Base-by-base conservation (phyloP, 2,113 vertebrate genomes). In the Marmota flaviventris region DNA sequence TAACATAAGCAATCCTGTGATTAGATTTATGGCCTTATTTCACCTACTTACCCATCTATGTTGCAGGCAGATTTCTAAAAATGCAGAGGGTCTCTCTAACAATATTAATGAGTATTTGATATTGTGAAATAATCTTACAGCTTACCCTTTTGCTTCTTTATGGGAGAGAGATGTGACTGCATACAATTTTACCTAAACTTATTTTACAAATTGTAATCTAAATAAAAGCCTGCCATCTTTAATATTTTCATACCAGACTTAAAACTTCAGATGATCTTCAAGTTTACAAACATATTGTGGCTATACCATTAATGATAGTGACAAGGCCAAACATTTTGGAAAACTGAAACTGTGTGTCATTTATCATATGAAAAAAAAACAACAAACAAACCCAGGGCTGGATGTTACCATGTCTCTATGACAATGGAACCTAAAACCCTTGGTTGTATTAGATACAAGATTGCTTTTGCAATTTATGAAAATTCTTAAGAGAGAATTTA, bases 1-100 rank as follows among this genome's bases (percentile, higher is more conserved):
- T 67, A 81, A 67, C 45, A 91, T 34, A 95, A 91, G 42, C 56
- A 94, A 85, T 85, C 56, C 89, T 77, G 77, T 22, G 70, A 72
- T 65, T 25, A 88, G 7, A 91, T 92, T 84, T 91, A 63, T 91
- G 51, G 34, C 42, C 58, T 95, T 94, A 92, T 85, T 88, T 96
- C 51, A 84, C 42, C 13, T 94, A 29, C 70, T 70, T 9, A 81
- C 76, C 18, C 81, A 10, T 25, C 16, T 87, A 79, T 39, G 39
- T 39, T 39, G 39, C 39, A 39, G 39, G 39, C 39, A 39, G 39
- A 39, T 39, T 39, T 39, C 39, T 39, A 39, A 39, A 32, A 51
- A 65, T 12, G 2, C 11, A 87, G 32, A 53, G 48, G 37, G 14
- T 69, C 67, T 93, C 61, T 45, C 14, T 65, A 69, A 81, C 27